Evolutionary conservation across 1,140 invertebrate species (phyloP), one percentile per base, ranked within the genome.

Genomic region (Stenopsyche tienmushanensis): DNA sequence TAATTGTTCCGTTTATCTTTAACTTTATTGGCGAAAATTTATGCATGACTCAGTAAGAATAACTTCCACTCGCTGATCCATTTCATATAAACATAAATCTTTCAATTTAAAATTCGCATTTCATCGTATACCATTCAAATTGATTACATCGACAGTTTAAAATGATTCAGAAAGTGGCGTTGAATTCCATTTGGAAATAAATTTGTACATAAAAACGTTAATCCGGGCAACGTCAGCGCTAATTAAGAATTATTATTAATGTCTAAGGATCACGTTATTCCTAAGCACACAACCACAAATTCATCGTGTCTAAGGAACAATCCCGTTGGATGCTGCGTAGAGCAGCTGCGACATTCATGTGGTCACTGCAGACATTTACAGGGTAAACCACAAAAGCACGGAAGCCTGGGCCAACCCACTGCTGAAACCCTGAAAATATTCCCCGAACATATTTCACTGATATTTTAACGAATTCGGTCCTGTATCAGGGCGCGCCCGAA

Each of bases 321-420:
- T 21, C 24, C 21, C 52, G 39, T 23, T 17, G 26, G 39, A n/a
- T 39, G 34, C 23, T 57, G 26, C 53, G 39, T 15, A 17, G 8
- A 25, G 42, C 42, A 60, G 57, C 42, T 60, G 44, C 57, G 57
- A 60, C 57, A 47, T 60, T 60, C 57, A 39, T 60, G 57, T 26
- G 57, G 57, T 60, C 57, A 26, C 42, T 60, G 57, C 57, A 60
- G 57, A 60, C 57, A 60, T 20, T 17, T 15, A 9, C 8, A 25
- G 13, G 55, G 55, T 25, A 18, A 7, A 58, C 55, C 57, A 23
- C 57, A 60, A n/a, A 41, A 34, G 17, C n/a, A 8, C n/a, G n/a
- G n/a, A n/a, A n/a, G n/a, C n/a, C n/a, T n/a, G 53, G 13, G 29
- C 53, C 13, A 15, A 39, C 34, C 53, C n/a, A 23, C 13, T 34